A percentile compares a stretch with the other conserved stretches of the same genome.
Evolutionary conservation across 1,140 invertebrate genomes (phyloP).

Genomic region (Platyscapa corneri): DNA sequence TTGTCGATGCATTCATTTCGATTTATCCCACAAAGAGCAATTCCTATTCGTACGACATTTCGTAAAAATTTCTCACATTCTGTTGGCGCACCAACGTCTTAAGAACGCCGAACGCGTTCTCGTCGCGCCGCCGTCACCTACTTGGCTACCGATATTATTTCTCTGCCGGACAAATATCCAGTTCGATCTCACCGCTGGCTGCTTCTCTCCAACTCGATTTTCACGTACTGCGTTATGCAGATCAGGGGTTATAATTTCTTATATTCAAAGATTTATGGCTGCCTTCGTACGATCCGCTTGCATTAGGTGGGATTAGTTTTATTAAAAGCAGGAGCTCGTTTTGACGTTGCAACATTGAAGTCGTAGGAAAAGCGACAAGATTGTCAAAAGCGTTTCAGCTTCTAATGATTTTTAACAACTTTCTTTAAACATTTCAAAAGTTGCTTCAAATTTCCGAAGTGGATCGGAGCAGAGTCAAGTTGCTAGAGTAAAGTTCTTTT

Average conservation of each 20-base stretch:
- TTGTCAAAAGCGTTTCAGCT: too few relatives aligned
- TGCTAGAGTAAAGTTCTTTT: neutral
- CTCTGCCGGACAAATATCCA: neutral
- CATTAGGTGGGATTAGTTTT: neutral
- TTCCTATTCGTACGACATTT: constrained; percentile 72
- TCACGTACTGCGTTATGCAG: constrained; percentile 7
- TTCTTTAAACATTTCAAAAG: too few relatives aligned
- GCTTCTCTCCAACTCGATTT: neutral
- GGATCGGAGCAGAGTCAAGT: neutral
- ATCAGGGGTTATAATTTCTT: neutral
- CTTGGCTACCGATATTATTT: constrained; percentile 20
- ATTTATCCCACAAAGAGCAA: constrained; percentile 63
- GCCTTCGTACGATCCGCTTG: neutral
- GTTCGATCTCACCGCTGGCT: neutral
- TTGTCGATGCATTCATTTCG: constrained; percentile 54
- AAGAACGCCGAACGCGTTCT: too few relatives aligned
- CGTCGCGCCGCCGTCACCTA: constrained; percentile 14
- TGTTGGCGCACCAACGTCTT: constrained; percentile 15
- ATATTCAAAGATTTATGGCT: neutral
- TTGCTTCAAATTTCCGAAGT: too few relatives aligned
- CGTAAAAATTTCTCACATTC: constrained; percentile 62
- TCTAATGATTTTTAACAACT: too few relatives aligned
- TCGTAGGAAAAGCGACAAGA: too few relatives aligned
- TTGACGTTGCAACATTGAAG: too few relatives aligned
- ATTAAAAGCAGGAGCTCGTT: neutral